Base-by-base conservation (phyloP, 2,797 vertebrate genomes). In the Phoxinus dragarum region DNA sequence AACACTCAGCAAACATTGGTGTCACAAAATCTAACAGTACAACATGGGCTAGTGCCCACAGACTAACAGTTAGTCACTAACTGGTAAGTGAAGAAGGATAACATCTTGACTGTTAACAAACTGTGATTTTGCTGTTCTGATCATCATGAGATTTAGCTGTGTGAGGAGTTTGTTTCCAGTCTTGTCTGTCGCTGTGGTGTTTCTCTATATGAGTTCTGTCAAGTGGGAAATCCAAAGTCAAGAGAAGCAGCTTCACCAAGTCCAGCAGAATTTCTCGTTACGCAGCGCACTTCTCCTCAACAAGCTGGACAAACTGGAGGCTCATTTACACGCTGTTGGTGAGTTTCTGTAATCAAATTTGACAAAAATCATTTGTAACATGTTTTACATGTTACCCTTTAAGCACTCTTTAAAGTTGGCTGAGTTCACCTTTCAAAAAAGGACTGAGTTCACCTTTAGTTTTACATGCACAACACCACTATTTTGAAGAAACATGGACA, bases 221-320 rank as follows among this genome's bases (percentile, higher is more conserved):
- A 90, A 88, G 38, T 86, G 8, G 38, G 88, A 91, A 31, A 80
- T 93, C 3, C 80, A 85, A 14, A 87, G 23, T 47, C 89, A 92
- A 11, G 84, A 88, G 0, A 84, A 90, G 80, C 87, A 67, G 5
- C 84, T 91, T 7, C 82, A 92, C 72, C 85, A 31, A 16, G 84
- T 87, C 81, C 75, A 90, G 38, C 40, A 87, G n/a, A 93, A 93
- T 7, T 82, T 92, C 73, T 88, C 91, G 1, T 5, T 90, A 74
- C 86, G 74, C 61, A 82, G 69, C 0, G 78, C 73, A 54, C 88
- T 90, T 9, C 89, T 94, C 14, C 36, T 92, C 1, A 31, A n/a
- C n/a, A 93, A 88, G 86, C 90, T 94, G 89, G 87, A 91, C 6
- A 90, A 84, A 86, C 90, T 95, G 84, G 93, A 94, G 31, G 49